Evolutionary conservation across 1,140 invertebrate genomes (phyloP), one percentile per base, ranked within the genome.

Genomic region (Triops longicaudatus): DNA sequence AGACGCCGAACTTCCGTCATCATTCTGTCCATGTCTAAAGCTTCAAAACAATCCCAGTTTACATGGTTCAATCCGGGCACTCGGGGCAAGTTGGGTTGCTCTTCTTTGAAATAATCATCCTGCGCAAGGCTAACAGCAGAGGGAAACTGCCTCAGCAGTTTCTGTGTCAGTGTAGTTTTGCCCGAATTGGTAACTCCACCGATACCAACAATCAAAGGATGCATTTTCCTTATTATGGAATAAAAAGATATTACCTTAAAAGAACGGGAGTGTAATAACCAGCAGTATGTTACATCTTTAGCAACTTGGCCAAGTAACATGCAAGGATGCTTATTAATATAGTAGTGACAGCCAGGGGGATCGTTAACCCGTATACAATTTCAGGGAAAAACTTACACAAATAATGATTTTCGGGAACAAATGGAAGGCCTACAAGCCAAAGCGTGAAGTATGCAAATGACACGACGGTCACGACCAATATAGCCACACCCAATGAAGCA

Each of bases 361-460:
- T 81, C 14, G 89, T 81, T 22, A 91, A 83, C 27, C 86, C 88
- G 82, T 88, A 85, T 82, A 87, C 83, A 72, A 89, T 85, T 50
- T 89, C 84, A 11, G 87, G 88, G 80, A 92, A 90, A 31, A 89
- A 82, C 71, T 85, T 85, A 81, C 85, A 86, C 14, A 81, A 72
- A 63, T 75, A 78, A 75, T 82, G 31, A n/a, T 84, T 82, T 80
- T 83, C 82, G 76, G 90, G 88, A 79, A 90, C 87, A 80, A 92
- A 91, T 2, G 90, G 90, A 76, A 89, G 85, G 37, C 88, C 87
- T 63, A 91, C 87, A 22, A 91, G 83, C 90, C 90, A 92, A 77
- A 91, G 82, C 28, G 89, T 87, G 77, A 90, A 88, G 79, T 91
- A 86, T 1, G 87, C 71, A 81, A 90, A 91, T 50, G 88, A 79